phyloP scores from a whole-genome alignment of 2,113 vertebrate species.

The Bettongia penicillata region DNA sequence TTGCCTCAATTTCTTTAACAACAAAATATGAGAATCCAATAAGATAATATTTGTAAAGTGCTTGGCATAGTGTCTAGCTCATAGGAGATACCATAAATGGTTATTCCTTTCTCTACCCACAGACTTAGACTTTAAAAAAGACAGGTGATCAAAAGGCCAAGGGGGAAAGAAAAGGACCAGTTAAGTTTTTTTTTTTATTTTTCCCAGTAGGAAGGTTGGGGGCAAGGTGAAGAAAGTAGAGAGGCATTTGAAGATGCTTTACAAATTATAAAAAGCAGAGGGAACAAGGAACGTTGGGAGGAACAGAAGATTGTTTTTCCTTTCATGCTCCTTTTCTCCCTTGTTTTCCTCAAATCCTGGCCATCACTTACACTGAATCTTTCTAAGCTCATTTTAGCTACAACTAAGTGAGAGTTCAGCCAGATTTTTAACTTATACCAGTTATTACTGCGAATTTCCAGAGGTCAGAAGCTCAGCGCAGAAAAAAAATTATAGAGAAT shows the following conservation, averaged over 20 bases:
- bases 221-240: not conserved
- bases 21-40: not conserved
- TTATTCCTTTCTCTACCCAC: not conserved
- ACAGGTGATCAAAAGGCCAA: not conserved
- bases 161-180: not conserved
- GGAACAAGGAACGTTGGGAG: not conserved
- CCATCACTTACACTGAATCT: slow-evolving; percentile 7
- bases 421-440: slow-evolving; percentile 43
- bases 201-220: accelerated
- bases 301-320: not conserved
- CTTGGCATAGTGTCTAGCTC: not conserved
- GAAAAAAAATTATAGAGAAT: slow-evolving; percentile 6
- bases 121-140: not conserved
- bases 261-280: not conserved
- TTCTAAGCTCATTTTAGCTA: slow-evolving; percentile 16
- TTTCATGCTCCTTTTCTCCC: not conserved
- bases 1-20: not conserved
- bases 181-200: not conserved
- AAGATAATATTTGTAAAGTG: not conserved
- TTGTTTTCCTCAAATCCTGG: slow-evolving; percentile 25
- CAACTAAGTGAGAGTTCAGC: slow-evolving; percentile 47
- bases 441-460: slow-evolving; percentile 26
- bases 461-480: slow-evolving; percentile 49
- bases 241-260: not conserved
- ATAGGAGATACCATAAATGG: not conserved